phyloP scores from a whole-genome alignment of 2,797 vertebrate genomes.

The Rhabdomys pumilio region DNA sequence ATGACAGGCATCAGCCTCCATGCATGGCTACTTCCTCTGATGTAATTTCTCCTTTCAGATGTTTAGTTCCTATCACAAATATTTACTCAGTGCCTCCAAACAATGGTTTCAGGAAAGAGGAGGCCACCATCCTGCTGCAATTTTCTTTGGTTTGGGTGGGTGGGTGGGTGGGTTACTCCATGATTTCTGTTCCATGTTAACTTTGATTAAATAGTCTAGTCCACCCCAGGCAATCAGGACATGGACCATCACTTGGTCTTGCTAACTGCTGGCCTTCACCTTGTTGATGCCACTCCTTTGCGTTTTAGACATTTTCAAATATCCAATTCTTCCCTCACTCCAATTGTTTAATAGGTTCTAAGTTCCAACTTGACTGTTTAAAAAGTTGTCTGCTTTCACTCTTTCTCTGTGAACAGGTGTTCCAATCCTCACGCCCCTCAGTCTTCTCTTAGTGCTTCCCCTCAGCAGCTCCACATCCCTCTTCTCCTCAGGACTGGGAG shows the following conservation, averaged over 20 bases:
- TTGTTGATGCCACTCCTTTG: conserved; percentile 10
- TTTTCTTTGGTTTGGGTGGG: background rate
- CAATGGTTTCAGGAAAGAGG: background rate
- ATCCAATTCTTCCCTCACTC: background rate
- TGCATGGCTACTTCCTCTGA: background rate
- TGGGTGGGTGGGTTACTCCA: background rate
- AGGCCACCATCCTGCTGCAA: background rate
- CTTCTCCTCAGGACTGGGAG: background rate
- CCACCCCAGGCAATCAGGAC: background rate
- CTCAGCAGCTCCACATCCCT: background rate
- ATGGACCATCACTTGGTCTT: background rate
- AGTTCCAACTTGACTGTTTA: background rate
- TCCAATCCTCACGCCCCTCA: background rate
- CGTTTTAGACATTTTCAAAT: conserved; percentile 16
- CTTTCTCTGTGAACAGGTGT: background rate
- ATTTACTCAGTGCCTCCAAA: background rate
- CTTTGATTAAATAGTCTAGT: background rate
- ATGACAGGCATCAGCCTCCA: background rate
- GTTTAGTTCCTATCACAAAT: conserved; percentile 25
- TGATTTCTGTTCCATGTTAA: background rate
- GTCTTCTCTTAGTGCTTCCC: background rate
- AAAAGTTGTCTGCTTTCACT: background rate
- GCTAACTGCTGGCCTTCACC: background rate
- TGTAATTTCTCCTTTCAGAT: conserved; percentile 42
- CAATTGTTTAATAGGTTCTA: background rate